These are phyloP conservation scores for Taeniopygia guttata DNA, from an alignment of 2,797 vertebrate species.

Conservation along the genomic window DNA sequence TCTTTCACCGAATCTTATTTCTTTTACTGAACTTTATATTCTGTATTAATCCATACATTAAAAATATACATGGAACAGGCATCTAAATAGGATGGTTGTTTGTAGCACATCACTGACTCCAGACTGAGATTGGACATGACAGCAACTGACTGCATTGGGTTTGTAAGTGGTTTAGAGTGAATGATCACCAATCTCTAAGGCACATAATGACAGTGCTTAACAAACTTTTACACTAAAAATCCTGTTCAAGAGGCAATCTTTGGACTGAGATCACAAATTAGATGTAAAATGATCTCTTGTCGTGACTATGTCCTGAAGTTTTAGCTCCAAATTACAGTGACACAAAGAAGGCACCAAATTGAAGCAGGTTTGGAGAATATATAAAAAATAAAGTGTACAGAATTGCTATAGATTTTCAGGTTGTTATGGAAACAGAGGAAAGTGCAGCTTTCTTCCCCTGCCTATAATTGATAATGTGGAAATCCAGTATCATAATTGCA, in stretches of 20 bases:
- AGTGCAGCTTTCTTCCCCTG: not conserved
- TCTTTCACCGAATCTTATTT: not conserved
- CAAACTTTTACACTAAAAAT: not conserved
- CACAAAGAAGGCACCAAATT: not conserved
- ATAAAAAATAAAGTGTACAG: not conserved
- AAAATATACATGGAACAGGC: not conserved
- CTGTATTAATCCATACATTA: not conserved
- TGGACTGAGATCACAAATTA: not conserved
- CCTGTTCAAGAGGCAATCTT: not conserved
- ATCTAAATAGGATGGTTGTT: not conserved
- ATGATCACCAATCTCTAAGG: not conserved
- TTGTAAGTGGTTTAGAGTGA: not conserved
- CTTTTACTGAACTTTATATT: not conserved
- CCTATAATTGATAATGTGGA: not conserved
- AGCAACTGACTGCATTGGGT: not conserved
- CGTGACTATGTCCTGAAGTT: not conserved
- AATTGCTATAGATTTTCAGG: not conserved
- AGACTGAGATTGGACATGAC: not conserved
- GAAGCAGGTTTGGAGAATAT: not conserved
- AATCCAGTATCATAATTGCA: not conserved
- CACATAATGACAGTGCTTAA: not conserved
- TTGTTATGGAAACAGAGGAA: constrained; percentile 42
- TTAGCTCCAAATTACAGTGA: not conserved
- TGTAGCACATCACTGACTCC: not conserved
- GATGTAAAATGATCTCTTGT: not conserved